Base-by-base conservation (phyloP, 2,113 vertebrate species). In the Panurus biarmicus region DNA sequence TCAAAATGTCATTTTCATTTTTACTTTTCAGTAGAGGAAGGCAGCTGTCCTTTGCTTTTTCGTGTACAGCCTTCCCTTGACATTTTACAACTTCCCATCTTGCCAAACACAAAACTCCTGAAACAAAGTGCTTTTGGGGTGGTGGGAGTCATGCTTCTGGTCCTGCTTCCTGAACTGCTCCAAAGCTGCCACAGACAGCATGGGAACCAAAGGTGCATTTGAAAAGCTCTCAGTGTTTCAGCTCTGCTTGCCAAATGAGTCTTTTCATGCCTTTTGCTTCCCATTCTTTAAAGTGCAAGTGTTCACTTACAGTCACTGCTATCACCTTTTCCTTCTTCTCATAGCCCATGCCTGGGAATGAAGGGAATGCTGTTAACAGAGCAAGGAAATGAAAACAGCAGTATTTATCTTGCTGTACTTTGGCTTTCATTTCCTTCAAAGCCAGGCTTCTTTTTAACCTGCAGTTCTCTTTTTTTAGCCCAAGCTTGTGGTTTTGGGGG, bases 131-230 rank as follows among this genome's bases (percentile, higher is more conserved):
- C 14, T 62, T 57, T 61, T 71, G 56, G 61, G 38, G 38, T 6
- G 4, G 4, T 12, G n/a, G 22, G 65, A 53, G 33, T 13, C n/a
- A 24, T 42, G 24, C 45, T 78, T 19, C 65, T 13, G 42, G 14
- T 80, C 33, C 42, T 33, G 48, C 58, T 89, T 65, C 64, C 64
- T 82, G 47, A 23, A 26, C 29, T 26, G 45, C 18, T 51, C 51
- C 40, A 10, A 51, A 70, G 56, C 50, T 73, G 29, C 36, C 26
- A 14, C 0, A 2, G 54, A 24, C 40, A 69, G n/a, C 2, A 0
- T 5, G 38, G 45, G 60, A 22, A 69, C 40, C 24, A 38, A 38
- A 51, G n/a, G 10, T 18, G 13, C 6, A 4, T 77, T 73, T 38
- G 12, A 18, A 38, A 84, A 66, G 36, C n/a, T 89, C 69, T 77